These are phyloP conservation scores for Philypnodon macrostomus DNA, from an alignment of 2,797 vertebrate genomes.

Conservation along the genomic window DNA sequence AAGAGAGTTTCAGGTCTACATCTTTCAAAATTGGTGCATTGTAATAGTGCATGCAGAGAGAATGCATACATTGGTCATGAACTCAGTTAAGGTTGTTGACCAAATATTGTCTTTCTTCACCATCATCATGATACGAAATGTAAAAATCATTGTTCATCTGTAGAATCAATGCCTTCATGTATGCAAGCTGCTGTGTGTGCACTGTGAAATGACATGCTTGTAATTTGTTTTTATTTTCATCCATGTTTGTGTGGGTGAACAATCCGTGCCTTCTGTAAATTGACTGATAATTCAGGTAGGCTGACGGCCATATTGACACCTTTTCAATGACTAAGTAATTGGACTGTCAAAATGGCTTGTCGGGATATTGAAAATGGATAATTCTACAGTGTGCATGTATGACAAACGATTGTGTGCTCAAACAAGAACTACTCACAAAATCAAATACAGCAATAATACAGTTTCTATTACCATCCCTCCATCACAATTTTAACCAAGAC, in stretches of 20 bases:
- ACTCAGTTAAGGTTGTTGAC: background rate
- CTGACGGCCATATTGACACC: slow-evolving; percentile 26
- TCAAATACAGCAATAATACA: too few relatives aligned
- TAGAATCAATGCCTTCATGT: background rate
- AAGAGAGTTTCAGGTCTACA: too few relatives aligned
- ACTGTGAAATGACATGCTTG: background rate
- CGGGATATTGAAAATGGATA: slow-evolving; percentile 41
- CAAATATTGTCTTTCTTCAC: background rate
- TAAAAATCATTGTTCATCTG: background rate
- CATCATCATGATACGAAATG: background rate
- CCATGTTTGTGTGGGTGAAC: background rate
- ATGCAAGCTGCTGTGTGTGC: slow-evolving; percentile 4
- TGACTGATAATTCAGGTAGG: slow-evolving; percentile 35
- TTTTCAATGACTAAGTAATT: slow-evolving; percentile 49
- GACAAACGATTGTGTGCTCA: background rate
- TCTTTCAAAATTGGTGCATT: too few relatives aligned
- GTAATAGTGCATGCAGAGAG: too few relatives aligned
- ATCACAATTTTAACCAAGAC: slow-evolving; percentile 1
- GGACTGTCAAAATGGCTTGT: slow-evolving; percentile 49
- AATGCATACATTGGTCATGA: too few relatives aligned
- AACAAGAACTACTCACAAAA: background rate
- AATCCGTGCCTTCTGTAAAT: slow-evolving; percentile 18
- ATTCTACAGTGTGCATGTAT: slow-evolving; percentile 17
- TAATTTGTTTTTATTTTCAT: slow-evolving; percentile 6
- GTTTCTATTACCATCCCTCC: background rate